Percentiles rank a stretch among this genome's conserved stretches.
These are phyloP conservation scores for Proisotoma minuta DNA, from an alignment of 2,888 invertebrate genomes.

Conservation along the genomic window DNA sequence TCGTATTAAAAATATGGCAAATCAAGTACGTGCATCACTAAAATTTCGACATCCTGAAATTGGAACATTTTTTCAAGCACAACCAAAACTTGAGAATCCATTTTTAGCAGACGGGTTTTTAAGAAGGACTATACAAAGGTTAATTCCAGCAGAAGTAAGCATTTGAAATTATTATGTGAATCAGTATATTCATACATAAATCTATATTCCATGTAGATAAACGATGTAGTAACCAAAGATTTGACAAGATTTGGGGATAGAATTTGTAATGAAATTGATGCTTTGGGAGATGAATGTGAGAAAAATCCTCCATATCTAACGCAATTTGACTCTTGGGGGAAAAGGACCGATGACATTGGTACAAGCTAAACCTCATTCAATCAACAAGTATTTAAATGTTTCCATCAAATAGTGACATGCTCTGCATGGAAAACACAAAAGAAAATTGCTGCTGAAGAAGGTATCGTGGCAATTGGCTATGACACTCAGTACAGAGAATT, in stretches of 20 bases:
- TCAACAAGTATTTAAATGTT: constrained; percentile 3
- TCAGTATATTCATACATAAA: neutral
- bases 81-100: constrained; percentile 52
- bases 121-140: constrained; percentile 49
- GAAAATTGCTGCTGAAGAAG: constrained; percentile 56
- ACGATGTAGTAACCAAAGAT: constrained; percentile 51
- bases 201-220: neutral
- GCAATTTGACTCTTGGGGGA: constrained; percentile 56
- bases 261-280: constrained; percentile 53
- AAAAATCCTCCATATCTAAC: constrained; percentile 53
- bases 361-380: neutral
- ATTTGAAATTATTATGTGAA: neutral
- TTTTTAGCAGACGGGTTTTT: constrained; percentile 51
- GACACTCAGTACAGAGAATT: constrained; percentile 51
- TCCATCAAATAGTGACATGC: constrained; percentile 50
- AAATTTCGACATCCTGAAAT: constrained; percentile 43
- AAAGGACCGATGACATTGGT: constrained; percentile 53
- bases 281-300: constrained; percentile 54
- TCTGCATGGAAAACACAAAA: constrained; percentile 56
- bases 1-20: constrained; percentile 1
- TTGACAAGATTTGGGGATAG: constrained; percentile 54
- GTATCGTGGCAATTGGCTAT: constrained; percentile 55
- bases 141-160: constrained; percentile 49
- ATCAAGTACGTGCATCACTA: constrained; percentile 11
- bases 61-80: constrained; percentile 51